phyloP scores from a whole-genome alignment of 2,888 invertebrate species.

The Panorpa germanica region DNA sequence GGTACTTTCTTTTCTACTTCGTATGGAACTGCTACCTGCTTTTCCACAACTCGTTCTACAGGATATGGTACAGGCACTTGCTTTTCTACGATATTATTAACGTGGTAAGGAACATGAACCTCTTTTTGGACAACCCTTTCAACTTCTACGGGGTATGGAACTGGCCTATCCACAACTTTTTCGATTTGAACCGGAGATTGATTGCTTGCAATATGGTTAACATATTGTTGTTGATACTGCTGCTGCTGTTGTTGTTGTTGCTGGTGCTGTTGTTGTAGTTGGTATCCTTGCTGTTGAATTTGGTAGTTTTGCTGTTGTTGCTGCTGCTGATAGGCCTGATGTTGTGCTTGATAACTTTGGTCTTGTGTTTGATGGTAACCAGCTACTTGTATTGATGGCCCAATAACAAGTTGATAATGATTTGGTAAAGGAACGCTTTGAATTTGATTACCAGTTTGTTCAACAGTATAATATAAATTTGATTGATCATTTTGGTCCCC shows the following conservation, averaged over 20 bases:
- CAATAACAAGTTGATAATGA: too few relatives aligned
- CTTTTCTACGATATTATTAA: slow-evolving; percentile 19
- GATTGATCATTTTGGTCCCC: too few relatives aligned
- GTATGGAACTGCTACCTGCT: slow-evolving; percentile 20
- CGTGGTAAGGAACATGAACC: slow-evolving; percentile 27
- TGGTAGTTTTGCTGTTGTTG: slow-evolving; percentile 15
- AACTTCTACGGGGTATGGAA: slow-evolving; percentile 29
- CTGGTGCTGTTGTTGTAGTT: slow-evolving; percentile 7
- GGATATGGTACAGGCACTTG: slow-evolving; percentile 18
- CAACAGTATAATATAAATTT: too few relatives aligned
- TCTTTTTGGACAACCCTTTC: slow-evolving; percentile 26
- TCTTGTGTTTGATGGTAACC: not conserved
- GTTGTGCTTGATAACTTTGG: slow-evolving; percentile 1
- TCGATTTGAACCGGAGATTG: slow-evolving; percentile 14
- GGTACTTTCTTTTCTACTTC: slow-evolving; percentile 17
- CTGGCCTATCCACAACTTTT: slow-evolving; percentile 25
- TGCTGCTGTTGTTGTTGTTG: slow-evolving; percentile 17
- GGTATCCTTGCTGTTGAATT: slow-evolving; percentile 20
- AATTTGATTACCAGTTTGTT: too few relatives aligned
- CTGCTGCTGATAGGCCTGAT: slow-evolving; percentile 1
- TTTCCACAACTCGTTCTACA: slow-evolving; percentile 32
- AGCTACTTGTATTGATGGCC: slow-evolving; percentile 5
- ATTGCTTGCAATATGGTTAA: slow-evolving; percentile 22
- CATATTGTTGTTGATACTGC: slow-evolving; percentile 26
- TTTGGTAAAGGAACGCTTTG: too few relatives aligned